Percentiles rank a stretch among this genome's conserved stretches.
phyloP scores from a whole-genome alignment of 2,888 invertebrate species.

The Bimastos eiseni region DNA sequence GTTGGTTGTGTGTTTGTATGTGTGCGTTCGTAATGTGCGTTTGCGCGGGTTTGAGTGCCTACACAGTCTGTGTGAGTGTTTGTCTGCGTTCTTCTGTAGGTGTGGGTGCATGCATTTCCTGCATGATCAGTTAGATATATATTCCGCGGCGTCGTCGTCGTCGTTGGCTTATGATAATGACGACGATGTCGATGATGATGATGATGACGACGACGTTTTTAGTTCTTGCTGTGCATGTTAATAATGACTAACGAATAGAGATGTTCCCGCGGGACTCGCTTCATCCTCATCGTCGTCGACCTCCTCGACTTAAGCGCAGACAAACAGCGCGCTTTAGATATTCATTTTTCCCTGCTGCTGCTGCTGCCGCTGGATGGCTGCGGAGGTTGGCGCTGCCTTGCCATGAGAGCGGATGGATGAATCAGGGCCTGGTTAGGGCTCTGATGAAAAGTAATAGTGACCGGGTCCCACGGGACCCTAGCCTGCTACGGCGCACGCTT shows the following conservation, averaged over 20 bases:
- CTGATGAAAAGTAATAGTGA: constrained; percentile 26
- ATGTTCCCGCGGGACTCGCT: not conserved
- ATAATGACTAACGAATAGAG: constrained; percentile 22
- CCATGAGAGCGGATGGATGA: not conserved
- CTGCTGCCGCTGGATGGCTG: not conserved
- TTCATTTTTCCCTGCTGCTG: constrained; percentile 20
- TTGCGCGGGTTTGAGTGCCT: no score
- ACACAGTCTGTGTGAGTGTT: not conserved
- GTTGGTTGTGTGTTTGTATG: no score
- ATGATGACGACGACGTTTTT: not conserved
- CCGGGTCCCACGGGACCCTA: not conserved
- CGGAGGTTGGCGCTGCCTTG: not conserved
- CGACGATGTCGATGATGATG: not conserved
- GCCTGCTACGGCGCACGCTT: not conserved
- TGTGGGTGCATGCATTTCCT: not conserved
- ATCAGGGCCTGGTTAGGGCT: constrained; percentile 21
- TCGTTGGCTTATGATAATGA: constrained; percentile 13
- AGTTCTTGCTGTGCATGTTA: constrained; percentile 23
- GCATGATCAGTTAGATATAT: not conserved
- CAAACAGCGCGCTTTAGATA: constrained; percentile 25
- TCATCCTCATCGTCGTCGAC: constrained; percentile 1
- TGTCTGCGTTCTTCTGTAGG: not conserved
- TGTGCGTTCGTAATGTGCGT: no score
- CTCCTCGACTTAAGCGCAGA: constrained; percentile 19
- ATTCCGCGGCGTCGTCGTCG: not conserved